Base-by-base conservation (phyloP, 92 coral and sea anemone species). In the Palythoa grandiflora region DNA sequence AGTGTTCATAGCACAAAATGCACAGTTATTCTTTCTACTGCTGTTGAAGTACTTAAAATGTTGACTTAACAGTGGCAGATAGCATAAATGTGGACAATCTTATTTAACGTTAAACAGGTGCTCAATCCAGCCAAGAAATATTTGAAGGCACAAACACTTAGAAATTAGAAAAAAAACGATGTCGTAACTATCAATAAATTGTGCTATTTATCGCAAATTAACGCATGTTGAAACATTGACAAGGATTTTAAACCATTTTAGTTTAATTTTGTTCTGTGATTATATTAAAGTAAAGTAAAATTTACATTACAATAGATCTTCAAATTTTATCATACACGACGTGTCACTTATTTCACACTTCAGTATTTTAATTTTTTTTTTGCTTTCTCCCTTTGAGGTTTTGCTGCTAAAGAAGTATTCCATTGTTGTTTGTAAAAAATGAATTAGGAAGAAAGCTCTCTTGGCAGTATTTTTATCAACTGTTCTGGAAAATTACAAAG, bases 291-390 rank as follows among this genome's bases (percentile, higher is more conserved):
- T 44, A 21, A 17, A 3, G 28, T 16, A 8, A 65, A 65, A 80
- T 80, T 80, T 80, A 80, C 85, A 81, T 81, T 47, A 81, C 86
- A 81, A 81, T 81, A 37, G 75, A 35, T 65, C 17, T 66, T 66
- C n/a, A 66, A 81, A 71, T 81, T 13, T 20, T 36, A 57, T 81
- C 86, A 65, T 81, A 81, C 74, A 81, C 47, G 48, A 81, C 75
- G 86, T 81, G 66, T 52, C 86, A 36, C 73, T 48, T 28, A 35
- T 50, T 50, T 20, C 66, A 39, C 36, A 35, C 8, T 53, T 19
- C 60, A 63, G 17, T 15, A 81, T 39, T 17, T 48, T 68, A 3
- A 20, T 44, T 28, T 28, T 39, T 60, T 75, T 35, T 28, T 2
- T 50, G 54, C 36, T 36, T 52, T 2, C 4, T 19, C 20, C 53